Percentiles rank a stretch among this genome's conserved stretches.
phyloP scores from a whole-genome alignment of 2,888 invertebrate species.

The Drosophila gaucha region DNA sequence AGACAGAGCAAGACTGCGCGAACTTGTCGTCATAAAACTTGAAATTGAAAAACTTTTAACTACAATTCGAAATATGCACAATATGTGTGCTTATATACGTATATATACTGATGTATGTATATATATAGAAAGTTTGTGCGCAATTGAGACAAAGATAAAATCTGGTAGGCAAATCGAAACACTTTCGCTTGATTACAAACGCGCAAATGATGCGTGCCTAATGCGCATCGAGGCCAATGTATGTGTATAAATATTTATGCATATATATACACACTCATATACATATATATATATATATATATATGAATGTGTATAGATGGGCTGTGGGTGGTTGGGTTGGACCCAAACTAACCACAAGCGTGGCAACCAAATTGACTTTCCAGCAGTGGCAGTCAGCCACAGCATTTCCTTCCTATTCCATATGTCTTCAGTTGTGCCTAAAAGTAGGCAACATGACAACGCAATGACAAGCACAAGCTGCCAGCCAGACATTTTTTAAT shows the following conservation, averaged over 20 bases:
- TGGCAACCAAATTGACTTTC: constrained; percentile 57
- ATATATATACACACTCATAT: background rate
- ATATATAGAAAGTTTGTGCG: constrained; percentile 18
- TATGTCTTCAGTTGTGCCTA: constrained; percentile 53
- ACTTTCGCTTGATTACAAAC: constrained; percentile 81
- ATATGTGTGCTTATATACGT: constrained; percentile 8
- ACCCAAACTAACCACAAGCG: constrained; percentile 40
- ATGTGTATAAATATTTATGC: constrained; percentile 4
- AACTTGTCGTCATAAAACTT: constrained; percentile 80
- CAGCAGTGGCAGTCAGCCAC: constrained; percentile 22
- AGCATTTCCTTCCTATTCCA: constrained; percentile 22
- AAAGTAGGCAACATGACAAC: constrained; percentile 68
- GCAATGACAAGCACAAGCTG: constrained; percentile 59
- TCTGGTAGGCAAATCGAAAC: constrained; percentile 60
- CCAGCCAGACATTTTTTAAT: constrained; percentile 60
- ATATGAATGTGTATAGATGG: background rate
- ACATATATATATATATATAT: background rate
- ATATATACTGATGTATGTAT: constrained; percentile 2
- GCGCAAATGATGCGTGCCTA: constrained; percentile 80
- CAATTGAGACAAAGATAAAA: constrained; percentile 45
- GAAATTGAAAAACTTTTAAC: constrained; percentile 80
- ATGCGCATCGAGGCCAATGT: constrained; percentile 67
- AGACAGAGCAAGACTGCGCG: constrained; percentile 15
- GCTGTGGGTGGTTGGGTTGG: background rate
- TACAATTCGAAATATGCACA: constrained; percentile 66